Evolutionary conservation across 2,888 invertebrate genomes (phyloP).

Genomic region (Leucophora obtusa): DNA sequence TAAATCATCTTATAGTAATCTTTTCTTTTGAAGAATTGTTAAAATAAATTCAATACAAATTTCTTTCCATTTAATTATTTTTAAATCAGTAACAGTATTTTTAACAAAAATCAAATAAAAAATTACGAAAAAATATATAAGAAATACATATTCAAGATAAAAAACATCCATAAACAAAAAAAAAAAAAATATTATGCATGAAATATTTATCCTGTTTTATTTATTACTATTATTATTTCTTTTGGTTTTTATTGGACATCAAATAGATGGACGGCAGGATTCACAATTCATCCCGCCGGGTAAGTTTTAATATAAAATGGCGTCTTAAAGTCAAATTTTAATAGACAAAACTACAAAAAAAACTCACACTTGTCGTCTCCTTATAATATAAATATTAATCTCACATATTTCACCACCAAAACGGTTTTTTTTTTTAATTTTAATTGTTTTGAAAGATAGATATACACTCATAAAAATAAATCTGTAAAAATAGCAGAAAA

Average conservation of each 20-base stretch:
- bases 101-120: conserved; percentile 11
- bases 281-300: conserved; percentile 79
- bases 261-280: conserved; percentile 80
- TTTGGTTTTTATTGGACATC: conserved; percentile 79
- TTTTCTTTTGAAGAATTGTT: background rate
- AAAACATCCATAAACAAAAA: conserved; percentile 15
- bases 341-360: conserved; percentile 57
- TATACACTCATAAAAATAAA: no score
- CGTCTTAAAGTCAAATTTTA: conserved; percentile 33
- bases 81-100: conserved; percentile 39
- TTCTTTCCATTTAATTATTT: conserved; percentile 40
- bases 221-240: conserved; percentile 77
- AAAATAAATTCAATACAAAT: conserved; percentile 14
- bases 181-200: conserved; percentile 72
- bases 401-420: conserved; percentile 5
- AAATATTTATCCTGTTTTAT: conserved; percentile 77
- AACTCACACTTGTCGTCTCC: conserved; percentile 10
- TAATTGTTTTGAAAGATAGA: background rate
- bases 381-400: background rate
- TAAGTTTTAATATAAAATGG: conserved; percentile 73
- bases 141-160: conserved; percentile 9
- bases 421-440: background rate
- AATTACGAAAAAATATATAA: conserved; percentile 10
- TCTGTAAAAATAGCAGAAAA: no score
- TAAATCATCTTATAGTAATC: conserved; percentile 9